Percentiles rank a stretch among this genome's conserved stretches.
Evolutionary conservation across 53 echinoderm and acorn worm species (phyloP).

Genomic region (Antedon mediterranea): DNA sequence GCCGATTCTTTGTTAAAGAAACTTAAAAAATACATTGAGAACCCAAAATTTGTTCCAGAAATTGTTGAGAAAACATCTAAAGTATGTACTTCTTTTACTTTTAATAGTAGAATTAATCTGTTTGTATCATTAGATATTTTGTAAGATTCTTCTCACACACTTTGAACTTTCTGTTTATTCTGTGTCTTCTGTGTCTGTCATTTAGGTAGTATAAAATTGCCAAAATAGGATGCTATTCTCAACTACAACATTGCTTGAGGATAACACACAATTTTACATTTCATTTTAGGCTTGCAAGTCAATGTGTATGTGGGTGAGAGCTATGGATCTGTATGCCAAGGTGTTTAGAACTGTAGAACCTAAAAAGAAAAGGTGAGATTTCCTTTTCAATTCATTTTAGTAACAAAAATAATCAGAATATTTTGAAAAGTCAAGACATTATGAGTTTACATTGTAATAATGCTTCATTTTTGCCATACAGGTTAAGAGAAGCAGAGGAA

Average conservation of each 20-base stretch:
- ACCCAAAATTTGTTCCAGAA: slow-evolving; percentile 95
- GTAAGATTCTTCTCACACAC: too few species aligned
- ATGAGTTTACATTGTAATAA: not conserved
- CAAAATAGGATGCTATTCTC: too few species aligned
- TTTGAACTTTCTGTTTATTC: too few species aligned
- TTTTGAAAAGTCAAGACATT: too few species aligned
- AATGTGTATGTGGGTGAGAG: slow-evolving; percentile 99
- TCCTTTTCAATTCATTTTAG: too few species aligned
- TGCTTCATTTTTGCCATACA: not conserved
- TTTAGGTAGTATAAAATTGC: too few species aligned
- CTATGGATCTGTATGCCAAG: slow-evolving; percentile 96
- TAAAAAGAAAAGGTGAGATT: slow-evolving; percentile 81
- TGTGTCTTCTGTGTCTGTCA: too few species aligned
- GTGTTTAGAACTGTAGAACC: slow-evolving; percentile 96
- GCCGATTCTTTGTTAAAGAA: slow-evolving; percentile 72
- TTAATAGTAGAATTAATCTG: not conserved
- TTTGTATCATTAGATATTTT: too few species aligned
- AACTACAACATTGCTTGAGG: too few species aligned
- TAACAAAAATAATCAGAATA: not conserved
- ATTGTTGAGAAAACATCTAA: slow-evolving; percentile 98
- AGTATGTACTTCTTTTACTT: slow-evolving; percentile 17
- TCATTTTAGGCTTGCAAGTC: slow-evolving; percentile 73
- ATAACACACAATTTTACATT: not conserved
- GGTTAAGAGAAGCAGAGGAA: slow-evolving; percentile 64
- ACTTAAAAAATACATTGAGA: slow-evolving; percentile 98